Percentiles rank a stretch among this genome's conserved stretches.
Evolutionary conservation across 2,888 invertebrate species (phyloP).

Genomic region (Eilema griseolum): DNA sequence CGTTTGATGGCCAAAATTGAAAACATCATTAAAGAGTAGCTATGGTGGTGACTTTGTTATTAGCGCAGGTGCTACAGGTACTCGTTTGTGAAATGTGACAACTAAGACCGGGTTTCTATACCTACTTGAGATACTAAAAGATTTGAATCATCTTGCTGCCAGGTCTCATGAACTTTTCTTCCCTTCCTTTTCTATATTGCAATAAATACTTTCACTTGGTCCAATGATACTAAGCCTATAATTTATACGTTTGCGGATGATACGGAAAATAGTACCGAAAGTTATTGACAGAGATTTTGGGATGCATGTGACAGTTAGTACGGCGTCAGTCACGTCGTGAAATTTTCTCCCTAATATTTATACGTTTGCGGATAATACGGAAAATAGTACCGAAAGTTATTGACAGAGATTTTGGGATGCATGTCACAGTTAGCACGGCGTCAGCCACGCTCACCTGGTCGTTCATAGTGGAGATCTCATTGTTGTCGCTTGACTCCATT

Average conservation of each 20-base stretch:
- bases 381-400: conserved; percentile 15
- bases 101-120: too few relatives aligned
- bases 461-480: conserved; percentile 89
- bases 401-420: conserved; percentile 21
- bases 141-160: too few relatives aligned
- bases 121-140: too few relatives aligned
- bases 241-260: neutral
- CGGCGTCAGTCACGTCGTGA: conserved; percentile 58
- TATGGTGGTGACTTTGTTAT: neutral
- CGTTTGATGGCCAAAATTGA: neutral
- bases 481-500: conserved; percentile 76
- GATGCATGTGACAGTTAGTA: conserved; percentile 31
- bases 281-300: conserved; percentile 19
- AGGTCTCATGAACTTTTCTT: too few relatives aligned
- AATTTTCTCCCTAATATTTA: too few relatives aligned
- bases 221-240: neutral
- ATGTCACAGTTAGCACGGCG: conserved; percentile 41
- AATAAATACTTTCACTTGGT: neutral
- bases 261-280: neutral
- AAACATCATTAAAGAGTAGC: neutral
- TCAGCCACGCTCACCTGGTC: conserved; percentile 86
- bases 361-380: too few relatives aligned
- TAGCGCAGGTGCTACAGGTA: too few relatives aligned
- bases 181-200: too few relatives aligned
- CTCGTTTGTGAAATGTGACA: too few relatives aligned